These are phyloP conservation scores for Bactericera cockerelli DNA, from an alignment of 1,140 invertebrate species.

Conservation along the genomic window DNA sequence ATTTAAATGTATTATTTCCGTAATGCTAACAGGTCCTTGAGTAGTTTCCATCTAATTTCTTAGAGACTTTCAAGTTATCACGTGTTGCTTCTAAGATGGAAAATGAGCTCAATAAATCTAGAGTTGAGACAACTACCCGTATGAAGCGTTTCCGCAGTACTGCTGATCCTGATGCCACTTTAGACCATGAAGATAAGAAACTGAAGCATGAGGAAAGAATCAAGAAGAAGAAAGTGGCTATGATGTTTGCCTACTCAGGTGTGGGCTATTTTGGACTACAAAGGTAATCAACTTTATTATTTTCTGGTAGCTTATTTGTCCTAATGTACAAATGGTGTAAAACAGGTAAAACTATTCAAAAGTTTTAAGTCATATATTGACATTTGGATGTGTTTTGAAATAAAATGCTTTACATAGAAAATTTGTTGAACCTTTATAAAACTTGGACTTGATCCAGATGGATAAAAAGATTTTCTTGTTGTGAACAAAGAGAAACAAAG, in stretches of 20 bases:
- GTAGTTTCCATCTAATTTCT: too few species aligned
- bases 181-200: constrained; percentile 10
- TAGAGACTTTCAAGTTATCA: neutral
- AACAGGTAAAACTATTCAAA: constrained; percentile 9
- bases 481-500: too few species aligned
- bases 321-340: constrained; percentile 19
- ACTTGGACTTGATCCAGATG: too few species aligned
- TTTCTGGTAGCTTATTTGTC: too few species aligned
- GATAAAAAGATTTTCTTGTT: too few species aligned
- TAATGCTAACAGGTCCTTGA: too few species aligned
- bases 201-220: constrained; percentile 29
- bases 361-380: constrained; percentile 7
- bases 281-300: too few species aligned
- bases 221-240: constrained; percentile 63
- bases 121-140: neutral
- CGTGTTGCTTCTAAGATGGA: neutral
- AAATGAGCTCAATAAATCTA: neutral
- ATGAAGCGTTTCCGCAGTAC: neutral
- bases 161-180: neutral
- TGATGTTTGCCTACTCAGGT: constrained; percentile 78
- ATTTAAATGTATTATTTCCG: too few species aligned
- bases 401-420: neutral
- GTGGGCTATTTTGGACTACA: constrained; percentile 91
- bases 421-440: too few species aligned
- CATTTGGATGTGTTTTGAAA: neutral